Evolutionary conservation across 2,113 vertebrate genomes (phyloP), one percentile per base, ranked within the genome.

Genomic region (Solea solea): DNA sequence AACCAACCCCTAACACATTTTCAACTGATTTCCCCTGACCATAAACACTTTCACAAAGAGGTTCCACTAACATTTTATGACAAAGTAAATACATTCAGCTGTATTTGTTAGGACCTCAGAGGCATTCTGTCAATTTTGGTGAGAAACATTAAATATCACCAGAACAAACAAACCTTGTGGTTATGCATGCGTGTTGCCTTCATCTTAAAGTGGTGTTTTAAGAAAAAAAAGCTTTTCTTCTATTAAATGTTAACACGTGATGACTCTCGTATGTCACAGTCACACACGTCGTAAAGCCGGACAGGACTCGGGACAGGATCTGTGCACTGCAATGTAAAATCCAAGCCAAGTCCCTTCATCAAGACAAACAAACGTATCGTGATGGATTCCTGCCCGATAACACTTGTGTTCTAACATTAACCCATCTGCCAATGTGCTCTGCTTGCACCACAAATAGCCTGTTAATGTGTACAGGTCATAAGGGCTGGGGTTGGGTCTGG

Each of bases 391-490:
- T 45, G 2, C 42, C 15, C 10, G 62, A 72, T 14, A 56, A 59
- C 64, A 25, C 56, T n/a, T 10, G 48, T 57, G 62, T 14, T 72
- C 68, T 39, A 44, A 64, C 76, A 56, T 27, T 28, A 71, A 74
- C 63, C 53, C 56, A 34, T 41, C 0, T 0, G 64, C 25, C 42
- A 10, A 61, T 69, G n/a, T 50, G 46, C 15, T 69, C 45, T n/a
- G 59, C 70, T 16, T 40, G 64, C 51, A 62, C 56, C 64, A 54
- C 78, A 67, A 62, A 72, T 14, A 74, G 50, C 67, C 13, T 56
- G 85, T 82, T 86, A 80, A 85, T 83, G 70, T 85, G 77, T 80
- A 60, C 57, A 14, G 40, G 34, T 78, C 9, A 21, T 55, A 68
- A 69, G 48, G 48, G 81, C 48, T 34, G 15, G 61, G 69, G 46